Percentiles rank a stretch among this genome's conserved stretches.
Conservation (phyloP, 2,888 invertebrate species). For the Drosophila mettleri region DNA sequence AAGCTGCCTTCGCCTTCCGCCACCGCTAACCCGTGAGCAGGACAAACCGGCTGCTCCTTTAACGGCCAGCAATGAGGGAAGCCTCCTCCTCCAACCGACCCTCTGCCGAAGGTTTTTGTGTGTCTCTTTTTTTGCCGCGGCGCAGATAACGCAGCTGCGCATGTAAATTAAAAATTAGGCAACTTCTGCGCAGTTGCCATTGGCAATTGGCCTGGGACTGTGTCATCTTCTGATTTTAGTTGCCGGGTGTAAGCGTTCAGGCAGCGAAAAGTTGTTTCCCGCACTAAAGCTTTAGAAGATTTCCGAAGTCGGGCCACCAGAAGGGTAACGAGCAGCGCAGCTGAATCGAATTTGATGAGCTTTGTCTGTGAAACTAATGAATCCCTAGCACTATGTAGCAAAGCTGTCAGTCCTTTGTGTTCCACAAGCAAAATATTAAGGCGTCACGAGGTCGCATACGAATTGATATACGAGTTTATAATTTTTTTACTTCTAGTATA, state of each 20-base stretch:
- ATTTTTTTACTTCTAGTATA: not conserved
- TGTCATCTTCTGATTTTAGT: slow-evolving; percentile 26
- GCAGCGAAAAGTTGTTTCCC: slow-evolving; percentile 18
- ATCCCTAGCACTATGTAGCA: slow-evolving; percentile 16
- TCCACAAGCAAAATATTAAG: not conserved
- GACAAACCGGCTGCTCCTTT: slow-evolving; percentile 73
- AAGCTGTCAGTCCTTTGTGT: not conserved
- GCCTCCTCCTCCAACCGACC: slow-evolving; percentile 48
- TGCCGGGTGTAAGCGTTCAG: slow-evolving; percentile 13
- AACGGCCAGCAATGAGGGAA: slow-evolving; percentile 19
- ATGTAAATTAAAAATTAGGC: slow-evolving; percentile 61
- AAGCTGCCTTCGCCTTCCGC: slow-evolving; percentile 45
- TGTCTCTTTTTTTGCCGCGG: slow-evolving; percentile 29
- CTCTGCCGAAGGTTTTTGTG: slow-evolving; percentile 10
- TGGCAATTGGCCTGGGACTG: slow-evolving; percentile 47
- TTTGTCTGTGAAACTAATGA: slow-evolving; percentile 43
- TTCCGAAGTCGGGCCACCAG: not conserved
- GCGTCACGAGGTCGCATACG: not conserved
- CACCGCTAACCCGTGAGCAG: slow-evolving; percentile 71
- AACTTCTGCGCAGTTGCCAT: slow-evolving; percentile 54
- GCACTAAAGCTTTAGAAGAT: slow-evolving; percentile 29
- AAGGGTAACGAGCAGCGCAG: slow-evolving; percentile 41
- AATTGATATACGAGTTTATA: not conserved
- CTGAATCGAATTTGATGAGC: slow-evolving; percentile 44
- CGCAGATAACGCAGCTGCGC: slow-evolving; percentile 70